Base-by-base conservation (phyloP, 2,113 vertebrate species). In the Australoheros scitulus region DNA sequence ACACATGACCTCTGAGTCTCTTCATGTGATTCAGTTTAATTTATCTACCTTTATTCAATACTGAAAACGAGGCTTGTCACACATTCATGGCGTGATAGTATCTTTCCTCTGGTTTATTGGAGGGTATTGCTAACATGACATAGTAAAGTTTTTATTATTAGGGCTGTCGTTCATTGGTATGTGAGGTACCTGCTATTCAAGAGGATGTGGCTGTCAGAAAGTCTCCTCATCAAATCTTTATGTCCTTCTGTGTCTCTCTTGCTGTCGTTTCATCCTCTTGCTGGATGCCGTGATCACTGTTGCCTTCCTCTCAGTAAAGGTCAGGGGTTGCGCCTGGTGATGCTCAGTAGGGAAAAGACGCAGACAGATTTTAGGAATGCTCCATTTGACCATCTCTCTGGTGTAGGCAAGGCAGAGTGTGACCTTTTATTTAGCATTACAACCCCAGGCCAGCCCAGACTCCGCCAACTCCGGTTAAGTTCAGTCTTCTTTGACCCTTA, bases 381-480 rank as follows among this genome's bases (percentile, higher is more conserved):
- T 82, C 76, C 22, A 52, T 72, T 87, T 77, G n/a, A 38, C 32
- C 5, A 5, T 58, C 63, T 81, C 10, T 7, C 58, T 64, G 59
- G 26, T 76, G 78, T 41, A 61, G 47, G 72, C 81, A 77, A 82
- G 79, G 50, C 58, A 50, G 84, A 61, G 8, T 63, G 72, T 58
- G 78, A 86, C 82, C 84, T 70, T 86, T 68, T 24, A 59, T 63
- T 63, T 63, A 78, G 34, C 26, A 2, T 43, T 61, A 20, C 61
- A 65, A 61, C 75, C 70, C 13, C 17, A 2, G 57, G 68, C 68
- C 68, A 72, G 17, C 47, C 26, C 59, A 24, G 8, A 60, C 55
- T 55, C 72, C 14, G 18, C 47, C 56, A n/a, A 22, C 64, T 26
- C 36, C 26, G 61, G 22, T 74, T 77, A 32, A 60, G 26, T 47